phyloP scores from a whole-genome alignment of 2,888 invertebrate genomes.

The Heliconius charithonia region DNA sequence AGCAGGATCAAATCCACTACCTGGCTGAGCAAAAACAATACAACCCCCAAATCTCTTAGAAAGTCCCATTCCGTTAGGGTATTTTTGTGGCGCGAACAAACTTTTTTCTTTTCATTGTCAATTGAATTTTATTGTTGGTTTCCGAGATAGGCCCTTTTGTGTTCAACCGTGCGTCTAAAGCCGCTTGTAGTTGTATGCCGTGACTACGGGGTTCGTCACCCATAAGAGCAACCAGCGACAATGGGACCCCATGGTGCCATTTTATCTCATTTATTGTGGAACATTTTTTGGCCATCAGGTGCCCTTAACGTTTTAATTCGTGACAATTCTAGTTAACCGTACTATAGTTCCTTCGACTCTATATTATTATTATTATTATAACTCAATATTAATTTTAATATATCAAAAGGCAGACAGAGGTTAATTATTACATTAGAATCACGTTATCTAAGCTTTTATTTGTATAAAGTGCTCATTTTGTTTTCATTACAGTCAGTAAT shows the following conservation, averaged over 20 bases:
- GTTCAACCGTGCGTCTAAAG: conserved; percentile 80
- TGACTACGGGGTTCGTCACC: conserved; percentile 58
- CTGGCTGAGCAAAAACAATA: conserved; percentile 71
- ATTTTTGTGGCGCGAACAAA: conserved; percentile 72
- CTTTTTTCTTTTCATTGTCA: conserved; percentile 76
- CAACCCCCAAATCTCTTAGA: conserved; percentile 73
- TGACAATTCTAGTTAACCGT: conserved; percentile 14
- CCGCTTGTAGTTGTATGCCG: conserved; percentile 65
- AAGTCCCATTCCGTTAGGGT: conserved; percentile 75
- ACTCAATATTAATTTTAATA: conserved; percentile 26
- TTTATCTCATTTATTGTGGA: conserved; percentile 75
- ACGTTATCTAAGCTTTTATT: conserved; percentile 51
- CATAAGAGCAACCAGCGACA: conserved; percentile 74
- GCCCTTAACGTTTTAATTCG: conserved; percentile 46
- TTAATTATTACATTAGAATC: conserved; percentile 48
- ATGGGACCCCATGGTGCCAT: conserved; percentile 75
- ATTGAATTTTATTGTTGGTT: conserved; percentile 83
- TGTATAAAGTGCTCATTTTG: conserved; percentile 60
- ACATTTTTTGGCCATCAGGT: conserved; percentile 68
- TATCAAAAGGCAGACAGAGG: conserved; percentile 51
- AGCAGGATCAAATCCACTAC: conserved; percentile 63
- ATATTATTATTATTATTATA: conserved; percentile 16
- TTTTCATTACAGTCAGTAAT: conserved; percentile 67
- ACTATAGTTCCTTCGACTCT: neutral
- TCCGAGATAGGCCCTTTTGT: conserved; percentile 80